Percentiles rank a stretch among this genome's conserved stretches.
phyloP scores from a whole-genome alignment of 2,888 invertebrate species.

The Pomacea canaliculata region DNA sequence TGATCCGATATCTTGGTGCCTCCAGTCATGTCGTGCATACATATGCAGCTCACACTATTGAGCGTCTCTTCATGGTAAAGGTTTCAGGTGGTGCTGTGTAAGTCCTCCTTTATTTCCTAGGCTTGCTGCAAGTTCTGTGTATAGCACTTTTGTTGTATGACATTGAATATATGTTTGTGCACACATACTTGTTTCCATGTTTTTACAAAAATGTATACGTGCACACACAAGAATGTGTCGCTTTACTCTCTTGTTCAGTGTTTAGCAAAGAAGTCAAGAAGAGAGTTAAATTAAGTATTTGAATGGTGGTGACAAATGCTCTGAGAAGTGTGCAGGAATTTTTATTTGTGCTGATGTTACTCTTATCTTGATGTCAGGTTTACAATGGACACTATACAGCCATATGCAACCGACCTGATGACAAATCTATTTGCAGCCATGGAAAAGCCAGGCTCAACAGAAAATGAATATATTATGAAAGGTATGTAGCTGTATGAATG shows the following conservation, averaged over 20 bases:
- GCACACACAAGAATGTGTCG: no score
- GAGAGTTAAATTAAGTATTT: no score
- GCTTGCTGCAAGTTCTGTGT: background rate
- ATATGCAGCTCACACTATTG: constrained; percentile 92
- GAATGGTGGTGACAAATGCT: no score
- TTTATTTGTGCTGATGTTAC: no score
- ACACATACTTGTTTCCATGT: no score
- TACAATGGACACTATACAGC: constrained; percentile 53
- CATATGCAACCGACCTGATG: constrained; percentile 75
- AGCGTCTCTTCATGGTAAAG: constrained; percentile 84
- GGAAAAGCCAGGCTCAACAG: constrained; percentile 80
- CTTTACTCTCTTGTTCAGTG: background rate
- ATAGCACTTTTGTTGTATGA: background rate
- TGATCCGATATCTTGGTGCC: constrained; percentile 83
- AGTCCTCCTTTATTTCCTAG: constrained; percentile 36
- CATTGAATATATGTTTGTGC: no score
- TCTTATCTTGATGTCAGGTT: constrained; percentile 43
- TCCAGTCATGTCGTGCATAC: constrained; percentile 91
- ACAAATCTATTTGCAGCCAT: constrained; percentile 83
- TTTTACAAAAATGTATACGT: no score
- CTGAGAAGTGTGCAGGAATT: no score
- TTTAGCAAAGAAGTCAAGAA: background rate
- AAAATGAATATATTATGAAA: constrained; percentile 99
- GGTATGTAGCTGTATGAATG: constrained; percentile 71
- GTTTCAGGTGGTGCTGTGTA: constrained; percentile 57